Percentiles rank a stretch among this genome's conserved stretches.
Conservation (phyloP, 2,113 vertebrate species). For the Spea multiplicata region DNA sequence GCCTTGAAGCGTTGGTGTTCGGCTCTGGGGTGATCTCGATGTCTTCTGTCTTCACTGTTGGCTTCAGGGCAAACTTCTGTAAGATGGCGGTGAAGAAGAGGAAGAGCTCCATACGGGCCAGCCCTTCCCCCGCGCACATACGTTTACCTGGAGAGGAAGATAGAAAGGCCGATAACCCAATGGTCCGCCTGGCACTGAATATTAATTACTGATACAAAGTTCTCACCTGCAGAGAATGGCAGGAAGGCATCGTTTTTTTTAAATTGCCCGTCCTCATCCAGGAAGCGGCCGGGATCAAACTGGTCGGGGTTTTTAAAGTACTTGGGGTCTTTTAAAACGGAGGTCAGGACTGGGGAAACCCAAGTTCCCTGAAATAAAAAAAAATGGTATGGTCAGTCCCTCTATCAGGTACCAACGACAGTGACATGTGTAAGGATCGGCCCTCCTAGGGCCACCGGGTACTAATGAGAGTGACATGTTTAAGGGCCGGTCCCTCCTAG, state of each 20-base stretch:
- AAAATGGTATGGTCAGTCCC: no score
- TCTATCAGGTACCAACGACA: no score
- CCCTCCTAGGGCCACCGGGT: no score
- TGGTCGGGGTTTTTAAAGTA: slow-evolving; percentile 60
- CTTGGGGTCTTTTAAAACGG: slow-evolving; percentile 54
- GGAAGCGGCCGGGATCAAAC: slow-evolving; percentile 56
- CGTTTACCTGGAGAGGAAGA: slow-evolving; percentile 5
- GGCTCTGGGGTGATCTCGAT: neutral
- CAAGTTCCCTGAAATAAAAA: slow-evolving; percentile 59
- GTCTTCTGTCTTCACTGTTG: neutral
- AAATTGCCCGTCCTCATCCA: slow-evolving; percentile 61
- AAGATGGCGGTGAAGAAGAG: slow-evolving; percentile 27
- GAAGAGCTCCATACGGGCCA: slow-evolving; percentile 38
- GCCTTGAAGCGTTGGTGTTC: slow-evolving; percentile 16
- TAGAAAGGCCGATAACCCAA: no score
- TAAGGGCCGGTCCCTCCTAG: no score
- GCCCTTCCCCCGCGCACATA: slow-evolving; percentile 21
- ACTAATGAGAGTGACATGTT: no score
- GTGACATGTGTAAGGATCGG: no score
- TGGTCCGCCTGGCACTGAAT: no score
- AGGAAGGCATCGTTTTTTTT: slow-evolving; percentile 63
- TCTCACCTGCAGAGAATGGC: slow-evolving; percentile 66
- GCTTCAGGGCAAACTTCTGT: slow-evolving; percentile 25
- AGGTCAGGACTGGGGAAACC: slow-evolving; percentile 52
- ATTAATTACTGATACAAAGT: neutral